A percentile compares a stretch with the other conserved stretches of the same genome.
Evolutionary conservation across 2,888 invertebrate species (phyloP).

Genomic region (Hedya salicella): DNA sequence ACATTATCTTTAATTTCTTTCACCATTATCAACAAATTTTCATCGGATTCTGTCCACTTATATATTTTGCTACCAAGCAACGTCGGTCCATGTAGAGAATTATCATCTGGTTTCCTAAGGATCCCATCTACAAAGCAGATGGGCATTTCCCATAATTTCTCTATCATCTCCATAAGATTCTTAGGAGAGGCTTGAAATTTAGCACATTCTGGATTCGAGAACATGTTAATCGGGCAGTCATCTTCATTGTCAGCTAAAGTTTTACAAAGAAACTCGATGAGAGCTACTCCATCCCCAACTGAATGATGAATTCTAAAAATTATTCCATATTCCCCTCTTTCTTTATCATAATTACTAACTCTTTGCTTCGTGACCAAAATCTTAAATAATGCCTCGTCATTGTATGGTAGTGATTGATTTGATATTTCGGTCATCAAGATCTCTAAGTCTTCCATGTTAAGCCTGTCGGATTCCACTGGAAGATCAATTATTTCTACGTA

Average conservation of each 20-base stretch:
- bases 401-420: constrained; percentile 71
- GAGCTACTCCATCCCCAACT: constrained; percentile 81
- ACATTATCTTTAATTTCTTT: constrained; percentile 64
- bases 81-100: constrained; percentile 72
- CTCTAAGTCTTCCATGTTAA: constrained; percentile 63
- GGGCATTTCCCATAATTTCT: constrained; percentile 57
- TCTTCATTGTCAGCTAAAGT: constrained; percentile 70
- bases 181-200: constrained; percentile 47
- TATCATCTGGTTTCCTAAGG: constrained; percentile 65
- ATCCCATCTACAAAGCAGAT: constrained; percentile 60
- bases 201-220: constrained; percentile 50
- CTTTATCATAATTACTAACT: constrained; percentile 51
- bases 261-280: constrained; percentile 77
- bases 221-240: constrained; percentile 49
- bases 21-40: constrained; percentile 64
- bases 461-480: constrained; percentile 52
- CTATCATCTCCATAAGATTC: constrained; percentile 55
- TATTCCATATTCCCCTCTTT: constrained; percentile 65
- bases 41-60: constrained; percentile 68
- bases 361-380: constrained; percentile 71
- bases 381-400: constrained; percentile 80
- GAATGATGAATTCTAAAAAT: constrained; percentile 84
- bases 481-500: constrained; percentile 74
- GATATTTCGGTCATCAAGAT: constrained; percentile 67
- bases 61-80: constrained; percentile 74